phyloP scores from a whole-genome alignment of 1,140 invertebrate species.

The Calliphora vicina region DNA sequence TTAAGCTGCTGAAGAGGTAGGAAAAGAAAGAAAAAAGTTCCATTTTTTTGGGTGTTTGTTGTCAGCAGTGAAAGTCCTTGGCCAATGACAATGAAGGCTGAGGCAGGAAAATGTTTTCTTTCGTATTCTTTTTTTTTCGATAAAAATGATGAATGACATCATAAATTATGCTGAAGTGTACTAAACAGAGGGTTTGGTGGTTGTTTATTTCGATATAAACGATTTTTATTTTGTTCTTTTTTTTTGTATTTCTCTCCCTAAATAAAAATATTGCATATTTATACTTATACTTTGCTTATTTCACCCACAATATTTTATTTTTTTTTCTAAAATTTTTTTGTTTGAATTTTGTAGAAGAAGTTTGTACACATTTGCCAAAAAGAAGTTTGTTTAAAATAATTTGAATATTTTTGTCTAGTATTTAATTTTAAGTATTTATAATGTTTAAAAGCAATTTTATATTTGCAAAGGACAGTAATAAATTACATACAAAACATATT shows the following conservation, averaged over 20 bases:
- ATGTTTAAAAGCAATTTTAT: no score
- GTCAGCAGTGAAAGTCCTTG: conserved; percentile 34
- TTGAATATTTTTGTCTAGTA: no score
- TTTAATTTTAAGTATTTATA: no score
- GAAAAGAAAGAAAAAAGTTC: not conserved
- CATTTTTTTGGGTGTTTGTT: not conserved
- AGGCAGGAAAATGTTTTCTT: conserved; percentile 61
- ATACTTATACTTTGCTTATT: not conserved
- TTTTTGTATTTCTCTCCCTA: not conserved
- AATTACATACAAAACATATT: no score
- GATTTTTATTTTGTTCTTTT: conserved; percentile 49
- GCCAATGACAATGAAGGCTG: conserved; percentile 48
- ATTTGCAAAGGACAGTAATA: no score
- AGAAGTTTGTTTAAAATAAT: no score
- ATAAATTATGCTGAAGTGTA: conserved; percentile 62
- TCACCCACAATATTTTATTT: not conserved
- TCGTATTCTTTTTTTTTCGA: conserved; percentile 51
- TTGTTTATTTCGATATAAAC: conserved; percentile 64
- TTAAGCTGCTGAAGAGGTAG: conserved; percentile 18
- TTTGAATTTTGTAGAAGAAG: not conserved
- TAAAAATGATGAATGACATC: conserved; percentile 64
- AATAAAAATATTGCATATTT: not conserved
- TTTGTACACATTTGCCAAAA: not conserved
- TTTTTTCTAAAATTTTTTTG: not conserved
- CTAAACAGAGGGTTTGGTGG: conserved; percentile 60